A percentile compares a stretch with the other conserved stretches of the same genome.
These are phyloP conservation scores for Cisticola juncidis DNA, from an alignment of 2,113 vertebrate species.

Conservation along the genomic window DNA sequence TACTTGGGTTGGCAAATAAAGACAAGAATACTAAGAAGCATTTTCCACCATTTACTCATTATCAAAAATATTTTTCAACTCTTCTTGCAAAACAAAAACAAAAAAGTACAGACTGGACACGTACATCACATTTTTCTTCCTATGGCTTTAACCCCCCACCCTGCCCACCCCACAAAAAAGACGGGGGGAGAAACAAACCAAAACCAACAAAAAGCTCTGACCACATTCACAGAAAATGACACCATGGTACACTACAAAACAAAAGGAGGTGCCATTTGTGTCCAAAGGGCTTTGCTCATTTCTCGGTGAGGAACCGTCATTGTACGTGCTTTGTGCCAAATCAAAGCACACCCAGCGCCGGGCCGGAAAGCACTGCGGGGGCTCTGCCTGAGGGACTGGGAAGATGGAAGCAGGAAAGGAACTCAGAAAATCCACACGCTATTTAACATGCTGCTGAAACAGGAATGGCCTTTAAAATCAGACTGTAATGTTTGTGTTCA, in stretches of 20 bases:
- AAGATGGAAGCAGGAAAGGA: constrained; percentile 49
- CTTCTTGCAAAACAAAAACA: constrained; percentile 88
- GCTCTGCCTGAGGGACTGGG: background rate
- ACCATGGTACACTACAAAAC: constrained; percentile 84
- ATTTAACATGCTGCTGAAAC: constrained; percentile 51
- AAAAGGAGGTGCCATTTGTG: constrained; percentile 80
- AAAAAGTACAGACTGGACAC: constrained; percentile 84
- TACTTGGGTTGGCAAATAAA: constrained; percentile 82
- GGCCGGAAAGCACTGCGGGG: background rate
- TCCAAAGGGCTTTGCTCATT: constrained; percentile 76
- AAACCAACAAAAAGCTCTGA: constrained; percentile 81
- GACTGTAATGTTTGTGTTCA: constrained; percentile 21
- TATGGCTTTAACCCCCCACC: constrained; percentile 90
- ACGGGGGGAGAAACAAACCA: constrained; percentile 69
- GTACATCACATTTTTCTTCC: constrained; percentile 86
- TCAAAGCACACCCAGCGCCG: constrained; percentile 32
- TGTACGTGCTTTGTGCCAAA: constrained; percentile 83
- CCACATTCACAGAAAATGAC: constrained; percentile 86
- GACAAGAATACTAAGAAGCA: constrained; percentile 87
- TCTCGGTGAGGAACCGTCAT: constrained; percentile 77
- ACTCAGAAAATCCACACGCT: constrained; percentile 35
- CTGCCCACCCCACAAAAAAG: constrained; percentile 69
- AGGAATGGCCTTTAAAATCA: constrained; percentile 50
- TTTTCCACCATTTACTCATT: constrained; percentile 89
- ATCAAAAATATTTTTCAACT: constrained; percentile 95